These are phyloP conservation scores for Morus bassanus DNA, from an alignment of 2,797 vertebrate genomes.

Conservation along the genomic window DNA sequence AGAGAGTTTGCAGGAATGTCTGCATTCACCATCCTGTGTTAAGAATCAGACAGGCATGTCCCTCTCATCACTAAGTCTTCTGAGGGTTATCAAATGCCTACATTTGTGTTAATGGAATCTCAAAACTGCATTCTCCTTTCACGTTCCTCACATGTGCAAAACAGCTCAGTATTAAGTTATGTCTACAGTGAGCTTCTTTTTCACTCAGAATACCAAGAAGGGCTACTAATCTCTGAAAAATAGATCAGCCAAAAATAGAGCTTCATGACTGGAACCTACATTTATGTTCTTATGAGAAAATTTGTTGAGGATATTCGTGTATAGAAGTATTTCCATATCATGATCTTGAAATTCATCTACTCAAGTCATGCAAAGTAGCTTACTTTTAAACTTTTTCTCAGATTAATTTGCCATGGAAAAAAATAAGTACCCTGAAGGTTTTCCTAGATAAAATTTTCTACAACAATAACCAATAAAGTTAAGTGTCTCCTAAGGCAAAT, in stretches of 20 bases:
- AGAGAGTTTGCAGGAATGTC: not conserved
- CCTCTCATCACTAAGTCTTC: not conserved
- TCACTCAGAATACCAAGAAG: not conserved
- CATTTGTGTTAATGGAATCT: not conserved
- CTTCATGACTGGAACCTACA: not conserved
- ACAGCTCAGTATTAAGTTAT: not conserved
- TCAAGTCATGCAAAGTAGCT: not conserved
- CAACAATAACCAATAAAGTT: not conserved
- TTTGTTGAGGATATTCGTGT: not conserved
- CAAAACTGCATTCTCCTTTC: not conserved
- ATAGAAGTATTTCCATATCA: not conserved
- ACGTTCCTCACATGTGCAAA: not conserved
- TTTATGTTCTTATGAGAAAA: not conserved
- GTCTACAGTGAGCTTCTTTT: not conserved
- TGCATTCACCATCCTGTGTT: not conserved
- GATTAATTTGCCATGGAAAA: not conserved
- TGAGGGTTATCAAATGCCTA: not conserved
- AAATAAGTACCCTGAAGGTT: not conserved
- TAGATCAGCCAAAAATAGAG: not conserved
- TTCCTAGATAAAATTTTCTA: not conserved
- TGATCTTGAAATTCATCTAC: not conserved
- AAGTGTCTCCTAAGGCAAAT: not conserved
- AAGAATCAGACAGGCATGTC: not conserved
- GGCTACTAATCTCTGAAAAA: not conserved
- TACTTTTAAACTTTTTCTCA: not conserved